A percentile compares a stretch with the other conserved stretches of the same genome.
These are phyloP conservation scores for Neoitamus cyanurus DNA, from an alignment of 2,888 invertebrate species.

Conservation along the genomic window DNA sequence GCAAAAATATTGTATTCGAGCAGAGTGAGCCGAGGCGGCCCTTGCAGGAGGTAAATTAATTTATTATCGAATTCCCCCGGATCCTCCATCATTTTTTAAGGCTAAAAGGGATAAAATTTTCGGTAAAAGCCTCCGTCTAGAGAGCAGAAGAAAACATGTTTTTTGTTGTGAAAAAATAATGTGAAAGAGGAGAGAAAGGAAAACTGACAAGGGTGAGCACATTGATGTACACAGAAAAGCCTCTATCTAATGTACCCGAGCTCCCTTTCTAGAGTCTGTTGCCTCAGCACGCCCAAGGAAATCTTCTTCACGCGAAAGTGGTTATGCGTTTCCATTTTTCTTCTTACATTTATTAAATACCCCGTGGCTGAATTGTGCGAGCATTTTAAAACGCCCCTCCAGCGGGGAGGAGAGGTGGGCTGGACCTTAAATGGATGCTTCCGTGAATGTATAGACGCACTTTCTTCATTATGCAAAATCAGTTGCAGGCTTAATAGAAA, in stretches of 20 bases:
- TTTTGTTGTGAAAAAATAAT: neutral
- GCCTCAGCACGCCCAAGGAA: neutral
- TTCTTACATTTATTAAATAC: neutral
- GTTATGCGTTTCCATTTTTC: neutral
- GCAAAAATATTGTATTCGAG: neutral
- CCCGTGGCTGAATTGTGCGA: neutral
- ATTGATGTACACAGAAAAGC: neutral
- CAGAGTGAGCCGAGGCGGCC: neutral
- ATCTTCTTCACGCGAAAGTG: neutral
- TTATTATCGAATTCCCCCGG: neutral
- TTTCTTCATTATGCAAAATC: too few species aligned
- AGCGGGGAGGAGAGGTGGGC: too few species aligned
- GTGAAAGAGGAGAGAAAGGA: neutral
- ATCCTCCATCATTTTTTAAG: neutral
- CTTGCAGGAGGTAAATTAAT: neutral
- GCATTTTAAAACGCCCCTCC: too few species aligned
- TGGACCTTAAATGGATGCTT: too few species aligned
- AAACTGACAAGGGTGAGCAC: neutral
- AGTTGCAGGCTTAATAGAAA: too few species aligned
- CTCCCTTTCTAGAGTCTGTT: neutral
- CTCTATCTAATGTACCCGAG: neutral
- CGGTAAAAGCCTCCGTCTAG: neutral
- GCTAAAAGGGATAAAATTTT: neutral
- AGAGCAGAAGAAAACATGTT: neutral
- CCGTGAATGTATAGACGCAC: too few species aligned